Conservation (phyloP, 1,140 invertebrate genomes). For the Temnothorax longispinosus region DNA sequence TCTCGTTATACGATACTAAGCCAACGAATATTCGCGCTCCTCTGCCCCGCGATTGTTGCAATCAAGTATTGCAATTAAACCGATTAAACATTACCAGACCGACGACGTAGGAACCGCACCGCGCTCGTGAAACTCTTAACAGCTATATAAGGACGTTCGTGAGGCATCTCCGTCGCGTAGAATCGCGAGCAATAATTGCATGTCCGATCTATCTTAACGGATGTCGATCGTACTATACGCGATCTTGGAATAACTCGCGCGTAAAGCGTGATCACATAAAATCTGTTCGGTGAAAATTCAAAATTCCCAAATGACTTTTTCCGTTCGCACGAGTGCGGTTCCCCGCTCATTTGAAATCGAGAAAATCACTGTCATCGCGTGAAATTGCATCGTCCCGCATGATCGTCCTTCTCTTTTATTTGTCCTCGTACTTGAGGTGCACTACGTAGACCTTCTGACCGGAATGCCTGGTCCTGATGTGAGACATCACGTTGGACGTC, state of each 20-base stretch:
- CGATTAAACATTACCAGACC: not conserved
- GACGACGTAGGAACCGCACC: constrained; percentile 27
- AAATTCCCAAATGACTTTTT: not conserved
- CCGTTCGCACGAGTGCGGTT: constrained; percentile 4
- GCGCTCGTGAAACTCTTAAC: constrained; percentile 21
- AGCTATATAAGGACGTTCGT: constrained; percentile 10
- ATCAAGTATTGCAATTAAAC: not conserved
- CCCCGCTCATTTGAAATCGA: not conserved
- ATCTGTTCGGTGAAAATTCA: not conserved
- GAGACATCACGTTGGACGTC: constrained; percentile 77
- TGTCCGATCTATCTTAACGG: not conserved
- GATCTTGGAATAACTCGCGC: not conserved
- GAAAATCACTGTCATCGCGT: not conserved
- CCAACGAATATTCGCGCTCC: not conserved
- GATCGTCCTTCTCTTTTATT: constrained; percentile 6
- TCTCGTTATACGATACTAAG: not conserved
- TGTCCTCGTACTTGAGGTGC: constrained; percentile 66
- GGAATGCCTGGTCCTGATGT: constrained; percentile 75
- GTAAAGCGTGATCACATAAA: not conserved
- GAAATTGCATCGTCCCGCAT: not conserved
- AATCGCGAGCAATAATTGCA: not conserved
- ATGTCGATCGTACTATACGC: not conserved
- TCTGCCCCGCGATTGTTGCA: not conserved
- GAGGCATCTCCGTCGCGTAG: not conserved
- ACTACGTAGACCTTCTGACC: constrained; percentile 74